Base-by-base conservation (phyloP, 1,140 invertebrate species). In the Bombus cullumanus region DNA sequence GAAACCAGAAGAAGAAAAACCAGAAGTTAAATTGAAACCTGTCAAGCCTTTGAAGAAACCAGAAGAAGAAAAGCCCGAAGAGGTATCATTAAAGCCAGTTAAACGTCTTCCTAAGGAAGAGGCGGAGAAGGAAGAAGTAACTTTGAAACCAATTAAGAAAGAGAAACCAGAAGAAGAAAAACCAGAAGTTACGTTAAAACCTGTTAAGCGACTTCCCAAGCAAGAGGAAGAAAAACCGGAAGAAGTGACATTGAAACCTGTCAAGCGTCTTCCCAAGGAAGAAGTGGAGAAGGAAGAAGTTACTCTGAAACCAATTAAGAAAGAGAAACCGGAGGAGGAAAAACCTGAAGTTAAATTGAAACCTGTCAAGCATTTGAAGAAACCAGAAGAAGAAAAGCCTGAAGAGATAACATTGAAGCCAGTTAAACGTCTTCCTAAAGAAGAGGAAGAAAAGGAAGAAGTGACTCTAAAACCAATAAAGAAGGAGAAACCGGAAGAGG, bases 321-420 rank as follows among this genome's bases (percentile, higher is more conserved):
- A 64, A 2, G 62, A 64, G 15, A 47, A 47, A 15, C 43, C 43
- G 31, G n/a, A 64, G n/a, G n/a, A 95, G 83, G 34, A 81, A 18
- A 64, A 72, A 74, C 6, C 86, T 86, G 34, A 94, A 94, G 84
- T 91, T 25, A 82, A 75, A 34, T 62, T 89, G 1, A 90, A 91
- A 85, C 77, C 75, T 37, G 4, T 83, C 15, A 71, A 76, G 6
- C 95, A 18, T 22, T 53, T 95, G 86, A 92, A 95, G 81, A 41
- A 69, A 13, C 34, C 69, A 2, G 71, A 90, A 41, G 83, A 90
- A 74, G 69, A 81, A 18, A 85, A 91, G 2, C 95, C 81, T 80
- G 92, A 83, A 9, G 66, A 81, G 90, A 93, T 95, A 69, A 91
- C 92, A 86, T 94, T 95, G 92, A 94, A 95, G 31, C 94, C 92